Evolutionary conservation across 2,888 invertebrate species (phyloP).

Genomic region (Craniophora ligustri): DNA sequence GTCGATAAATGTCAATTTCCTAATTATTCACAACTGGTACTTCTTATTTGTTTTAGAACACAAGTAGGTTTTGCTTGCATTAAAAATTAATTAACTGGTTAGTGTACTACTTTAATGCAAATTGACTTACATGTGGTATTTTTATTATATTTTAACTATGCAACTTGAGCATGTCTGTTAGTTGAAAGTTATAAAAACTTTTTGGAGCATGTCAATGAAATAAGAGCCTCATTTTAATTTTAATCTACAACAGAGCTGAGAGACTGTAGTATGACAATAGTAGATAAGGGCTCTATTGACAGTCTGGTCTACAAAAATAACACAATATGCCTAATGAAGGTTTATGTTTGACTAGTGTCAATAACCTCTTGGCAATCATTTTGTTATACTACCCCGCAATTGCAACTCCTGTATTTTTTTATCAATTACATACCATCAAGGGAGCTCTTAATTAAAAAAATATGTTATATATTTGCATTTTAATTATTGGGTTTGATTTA

Average conservation of each 20-base stretch:
- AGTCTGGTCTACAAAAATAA: no score
- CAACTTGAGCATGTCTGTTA: not conserved
- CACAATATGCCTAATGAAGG: no score
- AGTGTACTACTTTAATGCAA: not conserved
- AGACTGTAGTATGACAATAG: not conserved
- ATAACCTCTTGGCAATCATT: no score
- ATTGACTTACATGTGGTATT: constrained; percentile 13
- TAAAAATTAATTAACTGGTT: constrained; percentile 9
- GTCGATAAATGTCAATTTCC: constrained; percentile 13
- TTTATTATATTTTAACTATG: not conserved
- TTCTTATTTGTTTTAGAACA: constrained; percentile 14
- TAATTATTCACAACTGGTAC: constrained; percentile 6
- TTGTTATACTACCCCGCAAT: no score
- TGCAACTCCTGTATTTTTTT: no score
- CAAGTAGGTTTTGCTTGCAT: constrained; percentile 4
- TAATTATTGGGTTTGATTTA: no score
- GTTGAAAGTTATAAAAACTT: not conserved
- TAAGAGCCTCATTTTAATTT: not conserved
- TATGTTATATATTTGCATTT: no score
- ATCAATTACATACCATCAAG: no score
- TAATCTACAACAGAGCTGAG: not conserved
- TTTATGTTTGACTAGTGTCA: no score
- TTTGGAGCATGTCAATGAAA: not conserved
- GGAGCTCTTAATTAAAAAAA: no score
- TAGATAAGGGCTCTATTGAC: no score